phyloP scores from a whole-genome alignment of 2,113 vertebrate species.

The Scomber japonicus region DNA sequence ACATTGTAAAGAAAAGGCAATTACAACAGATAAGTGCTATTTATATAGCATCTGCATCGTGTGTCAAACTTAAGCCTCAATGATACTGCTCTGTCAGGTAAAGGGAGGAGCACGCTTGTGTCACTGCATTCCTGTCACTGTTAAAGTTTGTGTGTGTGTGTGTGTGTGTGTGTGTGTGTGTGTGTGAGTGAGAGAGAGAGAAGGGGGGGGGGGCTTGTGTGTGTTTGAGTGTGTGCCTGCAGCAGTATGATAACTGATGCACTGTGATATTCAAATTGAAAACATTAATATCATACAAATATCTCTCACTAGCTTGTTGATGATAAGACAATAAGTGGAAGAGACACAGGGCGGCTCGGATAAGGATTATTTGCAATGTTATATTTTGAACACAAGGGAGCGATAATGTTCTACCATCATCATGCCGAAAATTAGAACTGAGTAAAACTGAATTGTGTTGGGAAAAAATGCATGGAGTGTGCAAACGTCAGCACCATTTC shows the following conservation, averaged over 20 bases:
- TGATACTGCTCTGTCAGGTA: conserved; percentile 6
- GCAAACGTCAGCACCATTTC: background rate
- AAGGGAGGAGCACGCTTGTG: conserved; percentile 61
- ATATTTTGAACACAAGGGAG: conserved; percentile 52
- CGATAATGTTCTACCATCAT: background rate
- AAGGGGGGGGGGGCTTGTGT: background rate
- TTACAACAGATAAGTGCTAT: background rate
- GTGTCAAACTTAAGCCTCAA: conserved; percentile 11
- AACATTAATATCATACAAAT: too few relatives aligned
- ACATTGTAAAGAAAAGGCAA: conserved; percentile 7
- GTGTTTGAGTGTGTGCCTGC: conserved; percentile 11
- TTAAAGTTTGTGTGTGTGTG: conserved; percentile 28
- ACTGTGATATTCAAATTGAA: background rate
- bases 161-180: conserved; percentile 26
- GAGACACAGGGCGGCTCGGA: background rate
- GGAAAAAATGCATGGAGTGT: background rate
- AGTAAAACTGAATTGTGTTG: background rate
- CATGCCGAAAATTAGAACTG: background rate
- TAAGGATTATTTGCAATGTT: conserved; percentile 6
- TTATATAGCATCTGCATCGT: background rate
- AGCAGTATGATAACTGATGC: background rate
- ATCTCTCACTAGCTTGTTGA: background rate
- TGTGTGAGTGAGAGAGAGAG: background rate
- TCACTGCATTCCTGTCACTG: conserved; percentile 59
- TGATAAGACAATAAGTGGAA: background rate